Conservation (phyloP, 2,888 invertebrate genomes). For the Baccha elongata region DNA sequence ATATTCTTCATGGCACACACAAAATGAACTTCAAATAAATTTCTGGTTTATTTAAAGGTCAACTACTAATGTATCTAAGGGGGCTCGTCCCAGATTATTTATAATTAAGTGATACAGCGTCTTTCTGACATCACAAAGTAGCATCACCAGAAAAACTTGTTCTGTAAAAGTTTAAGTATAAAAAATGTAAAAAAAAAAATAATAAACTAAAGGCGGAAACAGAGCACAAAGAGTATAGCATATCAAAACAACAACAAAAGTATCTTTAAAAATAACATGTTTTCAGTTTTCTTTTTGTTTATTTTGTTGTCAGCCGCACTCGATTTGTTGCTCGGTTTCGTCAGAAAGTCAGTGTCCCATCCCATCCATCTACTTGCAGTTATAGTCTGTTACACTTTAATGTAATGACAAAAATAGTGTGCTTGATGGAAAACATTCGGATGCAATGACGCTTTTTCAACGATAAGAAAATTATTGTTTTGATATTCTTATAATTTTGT, state of each 20-base stretch:
- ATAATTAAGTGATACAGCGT: conserved; percentile 47
- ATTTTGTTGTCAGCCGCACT: conserved; percentile 42
- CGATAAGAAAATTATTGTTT: conserved; percentile 10
- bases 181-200: neutral
- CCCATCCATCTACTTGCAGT: conserved; percentile 32
- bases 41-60: conserved; percentile 52
- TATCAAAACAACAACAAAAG: conserved; percentile 45
- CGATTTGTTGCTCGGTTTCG: conserved; percentile 25
- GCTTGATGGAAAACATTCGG: neutral
- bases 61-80: conserved; percentile 27
- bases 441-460: conserved; percentile 24
- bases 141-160: conserved; percentile 19
- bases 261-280: conserved; percentile 45
- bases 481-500: neutral
- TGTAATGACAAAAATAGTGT: neutral
- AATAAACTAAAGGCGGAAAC: conserved; percentile 32
- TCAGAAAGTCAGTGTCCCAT: conserved; percentile 29
- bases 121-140: conserved; percentile 56
- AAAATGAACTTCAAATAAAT: neutral
- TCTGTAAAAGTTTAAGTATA: conserved; percentile 21
- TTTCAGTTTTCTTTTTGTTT: conserved; percentile 7
- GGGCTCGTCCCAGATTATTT: conserved; percentile 65
- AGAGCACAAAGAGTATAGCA: conserved; percentile 32
- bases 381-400: conserved; percentile 17
- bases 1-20: neutral